These are phyloP conservation scores for Melinopterus prodromus DNA, from an alignment of 2,888 invertebrate species.

Conservation along the genomic window DNA sequence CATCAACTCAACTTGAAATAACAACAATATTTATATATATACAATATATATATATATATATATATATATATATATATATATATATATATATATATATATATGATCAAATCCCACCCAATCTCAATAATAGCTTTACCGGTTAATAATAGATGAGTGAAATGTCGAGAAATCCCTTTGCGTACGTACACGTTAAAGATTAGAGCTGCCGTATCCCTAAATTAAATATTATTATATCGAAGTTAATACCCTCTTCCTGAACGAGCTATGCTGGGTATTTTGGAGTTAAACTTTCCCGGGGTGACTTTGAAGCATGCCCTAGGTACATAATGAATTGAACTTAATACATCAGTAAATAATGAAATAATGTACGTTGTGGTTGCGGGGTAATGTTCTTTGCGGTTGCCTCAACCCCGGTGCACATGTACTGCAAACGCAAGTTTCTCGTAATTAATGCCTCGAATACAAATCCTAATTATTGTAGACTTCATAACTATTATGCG, in stretches of 20 bases:
- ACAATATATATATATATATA: no score
- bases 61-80: no score
- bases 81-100: no score
- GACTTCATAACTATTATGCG: neutral
- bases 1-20: neutral
- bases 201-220: neutral
- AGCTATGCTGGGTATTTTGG: neutral
- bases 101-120: neutral
- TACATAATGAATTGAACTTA: conserved; percentile 16
- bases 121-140: neutral
- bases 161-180: neutral
- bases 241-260: neutral
- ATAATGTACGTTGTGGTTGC: conserved; percentile 19
- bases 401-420: neutral
- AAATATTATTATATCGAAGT: neutral
- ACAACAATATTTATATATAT: neutral
- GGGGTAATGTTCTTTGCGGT: conserved; percentile 24
- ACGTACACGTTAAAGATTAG: neutral
- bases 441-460: conserved; percentile 15
- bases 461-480: conserved; percentile 23
- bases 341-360: neutral
- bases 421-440: conserved; percentile 13
- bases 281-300: neutral
- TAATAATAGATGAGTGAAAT: neutral
- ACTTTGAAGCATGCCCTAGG: neutral